A percentile compares a stretch with the other conserved stretches of the same genome.
Conservation (phyloP, 2,113 vertebrate species). For the Bufo gargarizans region DNA sequence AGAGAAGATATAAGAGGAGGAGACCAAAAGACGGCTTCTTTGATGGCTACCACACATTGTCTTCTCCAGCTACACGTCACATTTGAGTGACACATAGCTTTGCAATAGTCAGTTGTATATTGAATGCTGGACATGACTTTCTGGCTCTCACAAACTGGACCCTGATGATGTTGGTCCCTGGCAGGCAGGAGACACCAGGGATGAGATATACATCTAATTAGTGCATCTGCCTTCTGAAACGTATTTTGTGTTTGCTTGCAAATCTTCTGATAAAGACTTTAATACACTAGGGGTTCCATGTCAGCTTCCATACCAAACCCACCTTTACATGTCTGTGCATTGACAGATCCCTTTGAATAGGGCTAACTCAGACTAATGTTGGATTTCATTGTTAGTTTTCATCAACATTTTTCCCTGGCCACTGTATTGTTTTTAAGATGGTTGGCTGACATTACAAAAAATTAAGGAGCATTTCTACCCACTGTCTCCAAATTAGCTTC, state of each 20-base stretch:
- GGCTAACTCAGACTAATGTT: neutral
- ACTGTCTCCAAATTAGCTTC: too few species aligned
- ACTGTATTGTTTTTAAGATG: too few species aligned
- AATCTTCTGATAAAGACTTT: slow-evolving; percentile 3
- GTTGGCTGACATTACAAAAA: too few species aligned
- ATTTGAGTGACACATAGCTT: slow-evolving; percentile 65
- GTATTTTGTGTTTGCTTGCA: slow-evolving; percentile 15
- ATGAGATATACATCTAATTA: slow-evolving; percentile 36
- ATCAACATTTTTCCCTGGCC: too few species aligned
- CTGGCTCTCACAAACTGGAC: slow-evolving; percentile 61
- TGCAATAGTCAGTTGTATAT: slow-evolving; percentile 64
- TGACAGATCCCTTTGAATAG: slow-evolving; percentile 22
- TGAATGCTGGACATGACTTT: slow-evolving; percentile 62
- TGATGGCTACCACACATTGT: slow-evolving; percentile 71
- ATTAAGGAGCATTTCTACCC: too few species aligned
- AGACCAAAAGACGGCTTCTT: slow-evolving; percentile 66
- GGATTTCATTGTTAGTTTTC: neutral
- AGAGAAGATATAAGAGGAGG: slow-evolving; percentile 66
- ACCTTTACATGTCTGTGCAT: neutral
- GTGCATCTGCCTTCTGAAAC: slow-evolving; percentile 11
- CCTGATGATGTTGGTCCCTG: slow-evolving; percentile 19
- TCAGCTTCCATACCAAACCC: slow-evolving; percentile 11
- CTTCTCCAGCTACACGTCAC: slow-evolving; percentile 60
- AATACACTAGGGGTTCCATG: slow-evolving; percentile 11
- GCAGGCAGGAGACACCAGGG: neutral